A percentile compares a stretch with the other conserved stretches of the same genome.
Conservation (phyloP, 2,797 vertebrate species). For the Lacerta agilis region DNA sequence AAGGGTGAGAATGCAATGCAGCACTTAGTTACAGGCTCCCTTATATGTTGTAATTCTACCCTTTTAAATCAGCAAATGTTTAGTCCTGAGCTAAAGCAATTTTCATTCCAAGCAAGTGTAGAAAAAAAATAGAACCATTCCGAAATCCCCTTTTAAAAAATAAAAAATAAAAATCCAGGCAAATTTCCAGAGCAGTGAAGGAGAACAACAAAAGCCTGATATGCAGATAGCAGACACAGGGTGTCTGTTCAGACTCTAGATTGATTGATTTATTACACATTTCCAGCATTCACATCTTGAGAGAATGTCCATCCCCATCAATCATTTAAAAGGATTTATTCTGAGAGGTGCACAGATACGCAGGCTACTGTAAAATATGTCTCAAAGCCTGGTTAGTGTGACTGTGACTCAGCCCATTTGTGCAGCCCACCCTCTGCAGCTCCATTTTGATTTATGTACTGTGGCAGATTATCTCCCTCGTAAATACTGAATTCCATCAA, state of each 20-base stretch:
- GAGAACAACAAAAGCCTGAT: background rate
- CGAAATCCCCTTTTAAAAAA: background rate
- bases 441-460: conserved; percentile 52
- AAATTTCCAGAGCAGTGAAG: conserved; percentile 20
- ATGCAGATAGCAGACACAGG: accelerated
- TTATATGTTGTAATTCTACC: background rate
- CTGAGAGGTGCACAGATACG: background rate
- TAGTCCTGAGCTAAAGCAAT: background rate
- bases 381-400: conserved; percentile 29
- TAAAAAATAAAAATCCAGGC: background rate
- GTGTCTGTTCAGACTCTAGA: conserved; percentile 13
- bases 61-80: background rate
- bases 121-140: conserved; percentile 3
- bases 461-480: conserved; percentile 31
- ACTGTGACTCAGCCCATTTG: background rate
- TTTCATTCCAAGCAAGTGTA: conserved; percentile 8
- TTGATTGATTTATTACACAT: conserved; percentile 46
- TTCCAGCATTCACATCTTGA: conserved; percentile 43
- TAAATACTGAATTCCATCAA: conserved; percentile 53
- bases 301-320: conserved; percentile 37
- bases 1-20: background rate
- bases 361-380: conserved; percentile 2
- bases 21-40: background rate
- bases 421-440: background rate
- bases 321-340: conserved; percentile 47